These are phyloP conservation scores for Hemicentrotus pulcherrimus DNA, from an alignment of 35 echinoderm and acorn worm species.

Conservation along the genomic window DNA sequence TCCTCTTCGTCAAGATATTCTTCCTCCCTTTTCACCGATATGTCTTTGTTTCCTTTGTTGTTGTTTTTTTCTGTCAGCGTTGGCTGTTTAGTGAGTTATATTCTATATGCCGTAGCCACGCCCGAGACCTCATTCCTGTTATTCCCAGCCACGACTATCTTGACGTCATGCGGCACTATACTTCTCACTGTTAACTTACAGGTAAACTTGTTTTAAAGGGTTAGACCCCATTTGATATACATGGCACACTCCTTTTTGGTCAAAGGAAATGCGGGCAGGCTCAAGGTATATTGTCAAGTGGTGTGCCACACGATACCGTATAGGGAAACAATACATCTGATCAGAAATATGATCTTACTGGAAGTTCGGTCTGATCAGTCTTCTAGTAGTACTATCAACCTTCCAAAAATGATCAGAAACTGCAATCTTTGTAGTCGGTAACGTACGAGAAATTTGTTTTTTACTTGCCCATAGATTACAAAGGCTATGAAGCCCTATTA, in stretches of 20 bases:
- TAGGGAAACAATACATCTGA: too few species aligned
- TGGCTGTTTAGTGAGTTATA: constrained; percentile 10
- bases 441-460: too few species aligned
- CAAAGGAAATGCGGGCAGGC: too few species aligned
- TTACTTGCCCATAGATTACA: neutral
- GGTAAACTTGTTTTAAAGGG: neutral
- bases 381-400: too few species aligned
- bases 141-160: constrained; percentile 20
- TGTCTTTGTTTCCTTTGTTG: neutral
- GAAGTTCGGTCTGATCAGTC: too few species aligned
- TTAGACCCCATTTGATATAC: too few species aligned
- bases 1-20: too few species aligned
- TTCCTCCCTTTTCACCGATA: neutral
- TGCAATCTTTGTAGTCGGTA: too few species aligned
- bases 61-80: neutral
- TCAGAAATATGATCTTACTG: too few species aligned
- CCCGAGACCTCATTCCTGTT: neutral
- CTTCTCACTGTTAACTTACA: neutral
- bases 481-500: neutral
- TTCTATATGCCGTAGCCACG: neutral
- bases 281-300: too few species aligned
- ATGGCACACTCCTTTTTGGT: too few species aligned
- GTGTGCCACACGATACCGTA: too few species aligned
- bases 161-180: neutral
- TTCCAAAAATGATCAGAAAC: neutral